Evolutionary conservation across 2,888 invertebrate species (phyloP).

Genomic region (Acanthoscelides obtectus): DNA sequence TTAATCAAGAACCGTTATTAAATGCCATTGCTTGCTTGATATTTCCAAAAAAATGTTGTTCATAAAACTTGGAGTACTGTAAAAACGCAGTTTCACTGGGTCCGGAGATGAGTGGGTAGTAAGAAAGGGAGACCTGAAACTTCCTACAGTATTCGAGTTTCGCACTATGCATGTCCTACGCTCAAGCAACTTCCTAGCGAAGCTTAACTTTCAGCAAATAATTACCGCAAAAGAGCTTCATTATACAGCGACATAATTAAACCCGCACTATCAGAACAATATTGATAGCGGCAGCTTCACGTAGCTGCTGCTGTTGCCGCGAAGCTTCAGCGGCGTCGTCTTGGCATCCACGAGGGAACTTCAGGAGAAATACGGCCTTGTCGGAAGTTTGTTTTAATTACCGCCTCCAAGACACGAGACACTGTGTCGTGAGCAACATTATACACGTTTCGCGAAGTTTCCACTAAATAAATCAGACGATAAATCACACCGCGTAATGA

Average conservation of each 20-base stretch:
- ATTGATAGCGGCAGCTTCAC: neutral
- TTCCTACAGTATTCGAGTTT: no score
- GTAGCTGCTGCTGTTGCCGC: neutral
- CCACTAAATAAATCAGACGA: constrained; percentile 38
- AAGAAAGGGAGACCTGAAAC: no score
- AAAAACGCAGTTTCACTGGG: no score
- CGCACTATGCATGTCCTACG: no score
- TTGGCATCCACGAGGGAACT: neutral
- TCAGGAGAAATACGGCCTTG: neutral
- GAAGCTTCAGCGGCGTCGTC: neutral
- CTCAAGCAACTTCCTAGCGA: neutral
- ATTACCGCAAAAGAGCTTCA: neutral
- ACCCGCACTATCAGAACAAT: neutral
- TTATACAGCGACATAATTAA: neutral
- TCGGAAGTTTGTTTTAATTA: constrained; percentile 35
- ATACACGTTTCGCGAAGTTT: constrained; percentile 36
- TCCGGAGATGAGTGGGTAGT: no score
- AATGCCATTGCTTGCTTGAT: no score
- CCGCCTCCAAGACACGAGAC: constrained; percentile 21
- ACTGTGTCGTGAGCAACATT: constrained; percentile 20
- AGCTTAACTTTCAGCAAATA: neutral
- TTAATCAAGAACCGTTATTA: no score
- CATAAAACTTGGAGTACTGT: no score
- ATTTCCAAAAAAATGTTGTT: no score
- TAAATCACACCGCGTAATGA: constrained; percentile 47